Base-by-base conservation (phyloP, 1,140 invertebrate species). In the Limonius californicus region DNA sequence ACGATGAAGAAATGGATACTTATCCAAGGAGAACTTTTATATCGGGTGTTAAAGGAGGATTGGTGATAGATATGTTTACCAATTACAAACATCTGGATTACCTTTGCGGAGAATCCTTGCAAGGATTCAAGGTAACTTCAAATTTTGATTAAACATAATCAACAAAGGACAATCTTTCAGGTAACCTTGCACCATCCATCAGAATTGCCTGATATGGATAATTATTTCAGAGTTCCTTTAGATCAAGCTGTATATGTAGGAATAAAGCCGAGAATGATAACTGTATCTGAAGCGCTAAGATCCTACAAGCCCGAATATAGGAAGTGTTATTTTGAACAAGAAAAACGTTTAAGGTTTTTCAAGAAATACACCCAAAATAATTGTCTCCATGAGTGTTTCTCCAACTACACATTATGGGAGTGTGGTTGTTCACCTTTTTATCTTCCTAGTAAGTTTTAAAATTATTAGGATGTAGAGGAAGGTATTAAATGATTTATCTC, bases 281-380 rank as follows among this genome's bases (percentile, higher is more conserved):
- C 61, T 1, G 68, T 67, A 0, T 62, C 63, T 9, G 39, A 68
- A 3, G 60, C 47, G 16, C 55, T 71, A 6, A 57, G 58, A 61
- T 15, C 42, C 1, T 73, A 68, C 23, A 54, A 63, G 21, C 43
- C 64, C 0, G 16, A 62, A 53, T 35, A 58, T 23, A 64, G 72
- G 3, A 61, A 68, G 20, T 72, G 72, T 20, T 69, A 60, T 20
- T 61, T 61, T 18, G 14, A 18, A 1, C n/a, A 45, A 8, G 59
- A 61, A 15, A 54, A 11, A 16, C 3, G 19, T 14, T 14, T 61
- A 16, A 39, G n/a, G 8, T 1, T 0, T 1, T 89, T 84, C 69
- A 82, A 83, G 69, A 84, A 85, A 4, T 91, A 91, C 71, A 89
- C 88, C 0, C 87, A 90, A 71, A 79, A 82, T 21, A 91, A 89